phyloP scores from a whole-genome alignment of 2,113 vertebrate species.

The Dicaeum eximium region DNA sequence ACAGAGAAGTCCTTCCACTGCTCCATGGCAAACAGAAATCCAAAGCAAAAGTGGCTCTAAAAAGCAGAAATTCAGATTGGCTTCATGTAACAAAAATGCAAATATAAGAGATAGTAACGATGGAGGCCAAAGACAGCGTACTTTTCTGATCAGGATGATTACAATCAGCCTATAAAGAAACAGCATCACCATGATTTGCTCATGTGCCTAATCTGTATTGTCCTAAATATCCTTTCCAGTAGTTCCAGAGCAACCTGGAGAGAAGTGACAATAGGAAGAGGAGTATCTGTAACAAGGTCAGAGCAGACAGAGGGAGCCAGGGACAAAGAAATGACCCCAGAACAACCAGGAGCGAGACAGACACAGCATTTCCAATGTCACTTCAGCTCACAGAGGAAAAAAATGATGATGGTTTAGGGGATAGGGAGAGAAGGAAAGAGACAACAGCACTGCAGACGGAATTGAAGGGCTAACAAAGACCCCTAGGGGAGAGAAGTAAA shows the following conservation, averaged over 20 bases:
- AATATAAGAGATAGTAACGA: not conserved
- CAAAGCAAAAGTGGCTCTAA: not conserved
- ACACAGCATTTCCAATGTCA: not conserved
- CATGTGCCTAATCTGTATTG: not conserved
- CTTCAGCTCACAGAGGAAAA: not conserved
- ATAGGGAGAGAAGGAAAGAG: not conserved
- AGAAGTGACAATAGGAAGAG: not conserved
- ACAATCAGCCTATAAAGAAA: not conserved
- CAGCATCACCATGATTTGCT: not conserved
- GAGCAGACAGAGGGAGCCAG: not conserved
- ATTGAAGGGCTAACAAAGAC: not conserved
- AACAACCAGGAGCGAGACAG: not conserved
- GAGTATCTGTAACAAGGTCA: not conserved
- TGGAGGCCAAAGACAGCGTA: fast-evolving
- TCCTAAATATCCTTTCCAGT: not conserved
- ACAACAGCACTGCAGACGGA: not conserved
- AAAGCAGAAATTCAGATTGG: not conserved
- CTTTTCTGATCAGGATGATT: not conserved
- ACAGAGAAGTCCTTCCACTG: not conserved
- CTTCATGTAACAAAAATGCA: not conserved
- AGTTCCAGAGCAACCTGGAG: not conserved
- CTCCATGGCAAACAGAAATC: not conserved
- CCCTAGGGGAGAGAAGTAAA: not conserved
- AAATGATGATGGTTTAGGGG: not conserved
- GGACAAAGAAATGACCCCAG: not conserved